These are phyloP conservation scores for Peromyscus maniculatus DNA, from an alignment of 2,113 vertebrate species.

Conservation along the genomic window DNA sequence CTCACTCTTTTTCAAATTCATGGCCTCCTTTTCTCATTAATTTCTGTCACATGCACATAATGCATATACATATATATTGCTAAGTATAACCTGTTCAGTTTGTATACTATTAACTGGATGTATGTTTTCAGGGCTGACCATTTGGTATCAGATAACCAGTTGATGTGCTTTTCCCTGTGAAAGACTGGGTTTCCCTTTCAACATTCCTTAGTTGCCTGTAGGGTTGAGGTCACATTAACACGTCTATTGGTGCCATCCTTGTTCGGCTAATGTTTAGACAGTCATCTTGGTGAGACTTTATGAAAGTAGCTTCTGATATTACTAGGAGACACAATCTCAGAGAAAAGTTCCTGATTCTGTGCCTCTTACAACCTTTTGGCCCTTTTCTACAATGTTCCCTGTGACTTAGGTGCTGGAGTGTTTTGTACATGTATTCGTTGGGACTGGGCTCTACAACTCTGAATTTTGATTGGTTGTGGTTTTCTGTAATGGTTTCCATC, in stretches of 20 bases:
- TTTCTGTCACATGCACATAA: background rate
- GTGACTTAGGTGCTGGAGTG: background rate
- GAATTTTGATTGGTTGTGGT: background rate
- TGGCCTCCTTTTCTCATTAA: background rate
- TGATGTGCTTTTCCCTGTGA: background rate
- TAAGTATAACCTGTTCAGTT: too few species aligned
- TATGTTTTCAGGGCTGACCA: background rate
- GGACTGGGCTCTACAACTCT: background rate
- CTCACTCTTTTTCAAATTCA: background rate
- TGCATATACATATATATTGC: background rate
- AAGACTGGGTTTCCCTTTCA: background rate
- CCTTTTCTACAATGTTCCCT: background rate
- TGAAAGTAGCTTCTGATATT: background rate
- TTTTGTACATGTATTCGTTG: background rate
- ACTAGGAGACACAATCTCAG: background rate
- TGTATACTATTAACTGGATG: too few species aligned
- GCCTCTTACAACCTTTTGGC: background rate
- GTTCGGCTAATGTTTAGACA: background rate
- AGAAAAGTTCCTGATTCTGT: background rate
- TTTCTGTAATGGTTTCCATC: background rate
- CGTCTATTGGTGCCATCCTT: background rate
- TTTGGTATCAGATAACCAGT: background rate
- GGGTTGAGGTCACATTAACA: background rate
- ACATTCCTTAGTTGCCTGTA: background rate
- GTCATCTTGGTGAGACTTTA: background rate